phyloP scores from a whole-genome alignment of 2,888 invertebrate species.

The Ctena decussata region DNA sequence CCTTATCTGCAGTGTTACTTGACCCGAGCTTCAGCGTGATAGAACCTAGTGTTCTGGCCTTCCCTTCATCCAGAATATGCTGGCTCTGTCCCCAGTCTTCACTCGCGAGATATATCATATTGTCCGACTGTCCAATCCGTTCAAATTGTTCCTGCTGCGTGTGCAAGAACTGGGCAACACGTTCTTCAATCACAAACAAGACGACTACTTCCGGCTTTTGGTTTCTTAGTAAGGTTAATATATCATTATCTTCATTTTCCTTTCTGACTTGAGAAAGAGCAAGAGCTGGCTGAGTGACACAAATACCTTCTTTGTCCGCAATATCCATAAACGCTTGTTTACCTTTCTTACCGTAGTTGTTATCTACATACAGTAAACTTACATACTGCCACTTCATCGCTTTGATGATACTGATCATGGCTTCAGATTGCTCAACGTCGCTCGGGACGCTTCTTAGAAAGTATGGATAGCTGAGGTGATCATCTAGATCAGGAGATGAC shows the following conservation, averaged over 20 bases:
- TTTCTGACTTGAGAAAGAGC: conserved; percentile 64
- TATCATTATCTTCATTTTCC: conserved; percentile 47
- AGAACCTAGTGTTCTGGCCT: conserved; percentile 71
- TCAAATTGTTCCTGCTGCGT: conserved; percentile 37
- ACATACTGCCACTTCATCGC: conserved; percentile 79
- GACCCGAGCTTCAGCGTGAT: conserved; percentile 69
- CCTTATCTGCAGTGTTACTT: background rate
- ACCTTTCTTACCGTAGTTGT: conserved; percentile 82
- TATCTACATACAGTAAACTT: conserved; percentile 79
- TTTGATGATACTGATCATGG: conserved; percentile 75
- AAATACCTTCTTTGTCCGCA: conserved; percentile 72
- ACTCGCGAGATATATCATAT: conserved; percentile 77
- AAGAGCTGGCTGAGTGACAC: conserved; percentile 71
- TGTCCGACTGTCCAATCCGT: conserved; percentile 21
- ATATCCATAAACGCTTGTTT: conserved; percentile 71
- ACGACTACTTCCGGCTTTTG: conserved; percentile 77
- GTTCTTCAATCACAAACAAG: conserved; percentile 79
- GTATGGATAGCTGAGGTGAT: conserved; percentile 78
- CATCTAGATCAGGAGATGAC: conserved; percentile 80
- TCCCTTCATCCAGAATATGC: conserved; percentile 62
- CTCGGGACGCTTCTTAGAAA: conserved; percentile 83
- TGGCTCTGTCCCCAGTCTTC: conserved; percentile 79
- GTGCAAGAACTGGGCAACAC: conserved; percentile 68
- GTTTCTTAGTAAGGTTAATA: conserved; percentile 40
- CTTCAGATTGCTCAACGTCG: conserved; percentile 79